Evolutionary conservation across 2,113 vertebrate genomes (phyloP).

Genomic region (Neolamprologus sp.): DNA sequence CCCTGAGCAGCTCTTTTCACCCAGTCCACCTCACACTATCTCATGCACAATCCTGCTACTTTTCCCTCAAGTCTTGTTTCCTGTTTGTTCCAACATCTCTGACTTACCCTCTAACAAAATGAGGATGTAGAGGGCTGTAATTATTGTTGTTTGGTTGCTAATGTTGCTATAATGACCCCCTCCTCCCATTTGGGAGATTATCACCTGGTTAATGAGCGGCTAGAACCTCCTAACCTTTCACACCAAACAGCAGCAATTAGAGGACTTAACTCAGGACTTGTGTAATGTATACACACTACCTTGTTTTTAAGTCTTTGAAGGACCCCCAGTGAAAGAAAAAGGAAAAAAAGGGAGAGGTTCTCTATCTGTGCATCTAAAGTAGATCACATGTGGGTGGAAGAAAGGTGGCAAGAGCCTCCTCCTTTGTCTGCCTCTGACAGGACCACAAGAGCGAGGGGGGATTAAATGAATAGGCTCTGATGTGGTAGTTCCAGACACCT

Average conservation of each 20-base stretch:
- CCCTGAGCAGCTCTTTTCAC: background rate
- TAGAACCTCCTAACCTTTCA: background rate
- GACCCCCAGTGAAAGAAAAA: background rate
- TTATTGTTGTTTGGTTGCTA: background rate
- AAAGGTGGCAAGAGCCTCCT: slow-evolving; percentile 17
- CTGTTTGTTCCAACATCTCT: background rate
- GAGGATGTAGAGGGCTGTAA: background rate
- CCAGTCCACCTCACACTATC: background rate
- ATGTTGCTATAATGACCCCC: slow-evolving; percentile 5
- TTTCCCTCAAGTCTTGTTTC: background rate
- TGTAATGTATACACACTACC: background rate
- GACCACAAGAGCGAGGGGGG: slow-evolving; percentile 15
- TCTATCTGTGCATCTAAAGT: slow-evolving; percentile 20
- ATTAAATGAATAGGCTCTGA: slow-evolving; percentile 44
- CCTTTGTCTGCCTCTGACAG: slow-evolving; percentile 37
- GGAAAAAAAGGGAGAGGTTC: background rate
- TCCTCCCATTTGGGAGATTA: slow-evolving; percentile 10
- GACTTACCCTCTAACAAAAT: background rate
- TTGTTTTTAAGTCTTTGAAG: slow-evolving; percentile 3
- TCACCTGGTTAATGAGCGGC: slow-evolving; percentile 30
- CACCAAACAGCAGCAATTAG: slow-evolving; percentile 3
- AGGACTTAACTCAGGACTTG: background rate
- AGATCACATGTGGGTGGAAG: slow-evolving; percentile 33
- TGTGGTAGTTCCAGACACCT: slow-evolving; percentile 30
- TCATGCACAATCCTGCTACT: background rate